Evolutionary conservation across 2,113 vertebrate species (phyloP), one percentile per base, ranked within the genome.

Genomic region (Suncus etruscus): DNA sequence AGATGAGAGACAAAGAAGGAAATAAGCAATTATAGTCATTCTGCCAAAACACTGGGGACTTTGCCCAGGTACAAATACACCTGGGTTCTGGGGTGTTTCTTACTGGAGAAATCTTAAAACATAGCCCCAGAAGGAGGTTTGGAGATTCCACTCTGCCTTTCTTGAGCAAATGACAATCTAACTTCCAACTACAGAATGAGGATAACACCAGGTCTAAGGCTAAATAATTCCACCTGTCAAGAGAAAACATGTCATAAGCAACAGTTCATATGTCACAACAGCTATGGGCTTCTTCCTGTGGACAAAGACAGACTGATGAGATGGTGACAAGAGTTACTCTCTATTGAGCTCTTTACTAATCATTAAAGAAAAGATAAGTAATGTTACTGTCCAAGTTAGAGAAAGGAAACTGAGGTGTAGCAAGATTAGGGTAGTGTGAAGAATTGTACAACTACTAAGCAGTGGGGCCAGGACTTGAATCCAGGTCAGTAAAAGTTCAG

Each of bases 171-270:
- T 14, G 8, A 51, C 8, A 69, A 24, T 66, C 39, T 70, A 75
- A 86, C 58, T 84, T 65, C 6, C 29, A 85, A 66, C 68, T 78
- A 81, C 22, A 72, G 74, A 87, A 82, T 51, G 6, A 48, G 63
- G 29, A 31, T 69, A 50, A 66, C 65, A 75, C 16, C 16, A 20
- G 88, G 51, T 70, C 79, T 83, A 78, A 45, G 54, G 16, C 7
- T 78, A 51, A 82, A 39, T 32, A 83, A 10, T 75, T 66, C 12
- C 61, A 75, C 18, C n/a, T 50, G 1, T 70, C 73, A 91, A n/a
- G 84, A 84, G 31, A 87, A 45, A 93, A 65, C 66, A 80, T 45
- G 81, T 87, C 82, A 73, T 76, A 81, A 91, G 61, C 70, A 91
- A 92, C 0, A 63, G 50, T 47, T 54, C 81, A 27, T 20, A 84